These are phyloP conservation scores for Avahi laniger DNA, from an alignment of 2,797 vertebrate genomes.

Conservation along the genomic window DNA sequence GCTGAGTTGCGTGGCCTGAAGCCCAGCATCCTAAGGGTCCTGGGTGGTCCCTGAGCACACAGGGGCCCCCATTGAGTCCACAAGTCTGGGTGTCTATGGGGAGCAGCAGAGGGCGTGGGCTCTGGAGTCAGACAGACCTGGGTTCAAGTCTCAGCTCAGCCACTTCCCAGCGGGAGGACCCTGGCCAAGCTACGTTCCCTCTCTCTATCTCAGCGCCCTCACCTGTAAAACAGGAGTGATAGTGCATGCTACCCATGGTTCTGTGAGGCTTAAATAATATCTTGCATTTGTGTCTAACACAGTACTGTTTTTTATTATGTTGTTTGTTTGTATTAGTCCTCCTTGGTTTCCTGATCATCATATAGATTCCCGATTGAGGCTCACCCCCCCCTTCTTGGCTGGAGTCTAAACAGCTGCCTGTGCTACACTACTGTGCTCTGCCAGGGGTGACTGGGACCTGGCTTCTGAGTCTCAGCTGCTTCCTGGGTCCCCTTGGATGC, in stretches of 20 bases:
- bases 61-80: fast-evolving
- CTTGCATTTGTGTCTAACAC: background rate
- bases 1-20: background rate
- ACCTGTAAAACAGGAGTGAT: background rate
- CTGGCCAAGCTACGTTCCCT: background rate
- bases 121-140: background rate
- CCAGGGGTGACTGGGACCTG: background rate
- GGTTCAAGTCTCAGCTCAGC: background rate
- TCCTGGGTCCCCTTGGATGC: background rate
- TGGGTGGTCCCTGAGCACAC: background rate
- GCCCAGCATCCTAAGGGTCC: background rate
- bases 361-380: background rate
- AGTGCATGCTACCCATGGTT: background rate
- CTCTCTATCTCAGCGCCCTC: background rate
- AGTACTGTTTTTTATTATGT: background rate
- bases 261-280: background rate
- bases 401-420: background rate
- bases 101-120: background rate
- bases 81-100: background rate
- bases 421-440: fast-evolving
- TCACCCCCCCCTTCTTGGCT: background rate
- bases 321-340: background rate
- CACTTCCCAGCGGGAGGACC: background rate
- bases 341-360: background rate
- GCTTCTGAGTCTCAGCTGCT: background rate